Evolutionary conservation across 2,113 vertebrate species (phyloP).

Genomic region (Eulacestoma nigropectus): DNA sequence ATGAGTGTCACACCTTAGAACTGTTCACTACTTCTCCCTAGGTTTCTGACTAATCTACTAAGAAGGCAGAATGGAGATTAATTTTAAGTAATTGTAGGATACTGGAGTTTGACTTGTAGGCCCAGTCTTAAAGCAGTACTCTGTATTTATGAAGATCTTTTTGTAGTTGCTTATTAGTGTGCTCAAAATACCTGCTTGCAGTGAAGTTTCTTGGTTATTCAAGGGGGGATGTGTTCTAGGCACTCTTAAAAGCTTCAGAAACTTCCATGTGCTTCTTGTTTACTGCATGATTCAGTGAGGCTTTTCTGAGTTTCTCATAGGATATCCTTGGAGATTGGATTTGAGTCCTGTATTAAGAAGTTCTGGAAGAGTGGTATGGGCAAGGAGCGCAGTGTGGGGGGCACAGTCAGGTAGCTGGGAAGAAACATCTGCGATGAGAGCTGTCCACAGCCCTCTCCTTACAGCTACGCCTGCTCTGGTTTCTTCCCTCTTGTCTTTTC

Average conservation of each 20-base stretch:
- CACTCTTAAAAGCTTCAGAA: neutral
- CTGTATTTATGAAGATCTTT: neutral
- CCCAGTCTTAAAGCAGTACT: neutral
- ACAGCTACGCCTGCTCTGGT: neutral
- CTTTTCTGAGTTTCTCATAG: neutral
- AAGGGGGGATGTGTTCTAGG: neutral
- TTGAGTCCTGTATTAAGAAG: neutral
- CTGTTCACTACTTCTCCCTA: neutral
- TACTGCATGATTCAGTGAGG: neutral
- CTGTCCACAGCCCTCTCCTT: neutral
- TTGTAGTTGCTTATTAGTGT: slow-evolving; percentile 17
- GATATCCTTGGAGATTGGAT: neutral
- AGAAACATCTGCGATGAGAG: neutral
- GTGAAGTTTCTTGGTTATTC: neutral
- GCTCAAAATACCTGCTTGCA: neutral
- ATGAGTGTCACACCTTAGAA: neutral
- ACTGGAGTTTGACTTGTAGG: neutral
- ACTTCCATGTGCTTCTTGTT: neutral
- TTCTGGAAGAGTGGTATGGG: neutral
- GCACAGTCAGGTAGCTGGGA: neutral
- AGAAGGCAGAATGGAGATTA: neutral
- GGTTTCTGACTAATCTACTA: neutral
- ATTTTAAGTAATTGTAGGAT: slow-evolving; percentile 11
- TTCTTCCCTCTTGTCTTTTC: neutral
- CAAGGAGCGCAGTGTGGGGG: neutral